These are phyloP conservation scores for Helogale parvula DNA, from an alignment of 2,113 vertebrate species.

Conservation along the genomic window DNA sequence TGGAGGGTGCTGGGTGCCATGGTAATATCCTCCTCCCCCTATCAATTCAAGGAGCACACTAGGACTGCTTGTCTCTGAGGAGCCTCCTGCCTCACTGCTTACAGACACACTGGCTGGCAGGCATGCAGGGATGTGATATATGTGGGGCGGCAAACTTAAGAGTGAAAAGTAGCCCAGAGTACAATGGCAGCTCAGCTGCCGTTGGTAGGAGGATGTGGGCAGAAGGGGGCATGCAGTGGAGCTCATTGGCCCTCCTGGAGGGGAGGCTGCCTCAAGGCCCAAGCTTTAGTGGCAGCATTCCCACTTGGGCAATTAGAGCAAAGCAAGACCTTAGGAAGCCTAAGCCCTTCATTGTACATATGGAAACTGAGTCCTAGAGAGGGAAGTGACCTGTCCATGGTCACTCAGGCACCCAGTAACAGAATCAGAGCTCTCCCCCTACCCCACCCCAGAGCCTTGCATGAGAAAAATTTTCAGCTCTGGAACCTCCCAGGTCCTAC, in stretches of 20 bases:
- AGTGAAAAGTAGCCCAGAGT: background rate
- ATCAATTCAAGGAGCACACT: background rate
- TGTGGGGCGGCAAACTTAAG: background rate
- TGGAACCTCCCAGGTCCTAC: background rate
- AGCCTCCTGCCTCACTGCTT: background rate
- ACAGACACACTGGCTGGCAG: background rate
- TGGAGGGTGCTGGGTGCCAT: background rate
- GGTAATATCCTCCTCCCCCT: background rate
- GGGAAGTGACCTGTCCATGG: background rate
- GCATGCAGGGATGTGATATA: background rate
- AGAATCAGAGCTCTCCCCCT: background rate
- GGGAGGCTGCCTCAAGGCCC: background rate
- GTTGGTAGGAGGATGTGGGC: background rate
- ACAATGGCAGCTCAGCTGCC: background rate
- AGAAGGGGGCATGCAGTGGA: background rate
- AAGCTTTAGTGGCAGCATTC: background rate
- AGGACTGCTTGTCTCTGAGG: background rate
- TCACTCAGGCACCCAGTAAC: background rate
- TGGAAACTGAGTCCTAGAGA: slow-evolving; percentile 15
- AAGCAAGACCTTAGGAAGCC: background rate
- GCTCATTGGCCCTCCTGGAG: background rate
- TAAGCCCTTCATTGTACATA: background rate
- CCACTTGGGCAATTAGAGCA: background rate
- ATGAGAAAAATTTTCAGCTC: background rate
- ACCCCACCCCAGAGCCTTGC: background rate